phyloP scores from a whole-genome alignment of 2,797 vertebrate species.

The Epinephelus awoara region DNA sequence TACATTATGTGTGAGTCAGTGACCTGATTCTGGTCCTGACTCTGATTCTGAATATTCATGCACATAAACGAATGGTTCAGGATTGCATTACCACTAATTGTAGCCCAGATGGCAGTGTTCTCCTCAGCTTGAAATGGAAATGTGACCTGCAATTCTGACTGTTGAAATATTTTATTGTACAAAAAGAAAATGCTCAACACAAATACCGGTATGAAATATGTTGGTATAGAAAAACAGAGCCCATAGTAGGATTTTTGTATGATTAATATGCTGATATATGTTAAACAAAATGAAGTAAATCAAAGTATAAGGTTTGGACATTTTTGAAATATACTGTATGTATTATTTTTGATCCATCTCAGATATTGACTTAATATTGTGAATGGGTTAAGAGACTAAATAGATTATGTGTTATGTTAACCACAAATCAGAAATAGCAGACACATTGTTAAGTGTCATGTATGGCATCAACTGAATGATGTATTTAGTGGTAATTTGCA shows the following conservation, averaged over 20 bases:
- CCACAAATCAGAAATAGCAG: background rate
- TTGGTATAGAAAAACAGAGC: slow-evolving; percentile 12
- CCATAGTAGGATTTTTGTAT: background rate
- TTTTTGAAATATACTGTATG: slow-evolving; percentile 10
- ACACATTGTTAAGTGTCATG: background rate
- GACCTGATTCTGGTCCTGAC: background rate
- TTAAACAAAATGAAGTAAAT: background rate
- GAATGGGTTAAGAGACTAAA: background rate
- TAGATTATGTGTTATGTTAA: background rate
- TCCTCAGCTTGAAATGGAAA: slow-evolving; percentile 72
- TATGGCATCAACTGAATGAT: slow-evolving; percentile 6
- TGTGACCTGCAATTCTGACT: slow-evolving; percentile 52
- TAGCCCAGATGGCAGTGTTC: slow-evolving; percentile 84
- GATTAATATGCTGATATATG: background rate
- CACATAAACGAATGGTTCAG: background rate
- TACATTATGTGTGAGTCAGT: background rate
- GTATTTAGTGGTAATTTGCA: slow-evolving; percentile 34
- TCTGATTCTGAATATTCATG: slow-evolving; percentile 47
- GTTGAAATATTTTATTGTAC: slow-evolving; percentile 45
- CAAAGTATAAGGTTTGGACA: background rate
- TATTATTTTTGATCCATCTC: background rate
- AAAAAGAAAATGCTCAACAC: slow-evolving; percentile 30
- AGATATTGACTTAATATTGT: slow-evolving; percentile 4
- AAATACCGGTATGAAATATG: slow-evolving; percentile 4
- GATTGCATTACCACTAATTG: slow-evolving; percentile 72